Conservation (phyloP, 1,140 invertebrate genomes). For the Hirudo medicinalis region DNA sequence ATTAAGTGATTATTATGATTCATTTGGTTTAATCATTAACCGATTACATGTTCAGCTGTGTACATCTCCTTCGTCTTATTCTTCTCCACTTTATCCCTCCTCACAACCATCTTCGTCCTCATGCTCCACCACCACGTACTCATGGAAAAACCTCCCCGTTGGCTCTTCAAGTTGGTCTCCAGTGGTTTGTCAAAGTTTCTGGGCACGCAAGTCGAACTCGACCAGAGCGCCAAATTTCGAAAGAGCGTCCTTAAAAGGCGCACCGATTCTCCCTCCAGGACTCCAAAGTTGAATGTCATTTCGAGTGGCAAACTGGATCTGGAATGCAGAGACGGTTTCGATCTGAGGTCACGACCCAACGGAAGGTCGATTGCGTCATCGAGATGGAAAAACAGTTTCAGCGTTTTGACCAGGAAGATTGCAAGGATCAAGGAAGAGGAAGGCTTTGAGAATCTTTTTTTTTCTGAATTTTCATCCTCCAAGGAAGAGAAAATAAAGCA, state of each 20-base stretch:
- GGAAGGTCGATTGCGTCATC: not conserved
- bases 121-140: not conserved
- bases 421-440: too few relatives aligned
- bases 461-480: too few relatives aligned
- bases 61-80: constrained; percentile 5
- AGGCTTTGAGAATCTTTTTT: too few relatives aligned
- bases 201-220: not conserved
- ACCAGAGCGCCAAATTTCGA: not conserved
- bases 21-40: not conserved
- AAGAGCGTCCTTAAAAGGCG: not conserved
- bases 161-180: not conserved
- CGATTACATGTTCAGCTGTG: not conserved
- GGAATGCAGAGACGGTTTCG: not conserved
- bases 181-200: not conserved
- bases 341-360: not conserved
- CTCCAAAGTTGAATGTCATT: not conserved
- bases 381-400: not conserved
- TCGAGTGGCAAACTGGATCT: not conserved
- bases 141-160: not conserved
- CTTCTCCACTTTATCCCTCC: not conserved
- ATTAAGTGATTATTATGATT: not conserved
- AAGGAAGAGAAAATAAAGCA: not conserved
- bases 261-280: not conserved
- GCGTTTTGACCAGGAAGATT: too few relatives aligned
- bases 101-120: constrained; percentile 7